Base-by-base conservation (phyloP, 2,888 invertebrate species). In the Temnothorax unifasciatus region DNA sequence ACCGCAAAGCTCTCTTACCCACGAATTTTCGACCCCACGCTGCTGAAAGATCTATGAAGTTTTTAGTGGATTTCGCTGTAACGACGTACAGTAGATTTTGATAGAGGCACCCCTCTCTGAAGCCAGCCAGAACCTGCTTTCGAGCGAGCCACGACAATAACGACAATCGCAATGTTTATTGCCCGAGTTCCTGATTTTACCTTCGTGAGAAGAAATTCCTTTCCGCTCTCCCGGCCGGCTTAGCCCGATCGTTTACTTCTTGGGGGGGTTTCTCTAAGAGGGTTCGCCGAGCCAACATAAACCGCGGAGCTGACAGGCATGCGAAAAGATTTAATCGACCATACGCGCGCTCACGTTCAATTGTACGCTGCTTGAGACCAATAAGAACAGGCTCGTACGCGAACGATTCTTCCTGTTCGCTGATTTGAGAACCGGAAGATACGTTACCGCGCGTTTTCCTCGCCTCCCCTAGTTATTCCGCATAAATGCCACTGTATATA, bases 311-410 rank as follows among this genome's bases (percentile, higher is more conserved):
- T 87, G 82, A 88, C 88, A 86, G 89, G 87, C 88, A 88, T 86
- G 87, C 89, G 91, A 86, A 89, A 89, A 88, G 83, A 88, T 89
- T 91, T 92, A 92, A 92, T 92, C 89, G 91, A 85, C 90, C 88
- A 85, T 88, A 87, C 86, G 87, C 88, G 87, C 77, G 84, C 88
- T 83, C 88, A 84, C 86, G 88, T 87, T 83, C 86, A 85, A 89
- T 89, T 88, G 85, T 88, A 88, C 57, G 85, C 85, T 89, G 85
- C 84, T 85, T 59, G 86, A 86, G 85, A 82, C 85, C 89, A 89
- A 91, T 89, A 91, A 90, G 86, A 87, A 79, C 85, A 71, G 85
- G 83, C 84, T 75, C 82, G 74, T 59, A 84, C 88, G 81, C 83
- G 87, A 86, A 81, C 79, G 87, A 87, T 87, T 77, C 75, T 86